Base-by-base conservation (phyloP, 2,113 vertebrate species). In the Hassar affinis region DNA sequence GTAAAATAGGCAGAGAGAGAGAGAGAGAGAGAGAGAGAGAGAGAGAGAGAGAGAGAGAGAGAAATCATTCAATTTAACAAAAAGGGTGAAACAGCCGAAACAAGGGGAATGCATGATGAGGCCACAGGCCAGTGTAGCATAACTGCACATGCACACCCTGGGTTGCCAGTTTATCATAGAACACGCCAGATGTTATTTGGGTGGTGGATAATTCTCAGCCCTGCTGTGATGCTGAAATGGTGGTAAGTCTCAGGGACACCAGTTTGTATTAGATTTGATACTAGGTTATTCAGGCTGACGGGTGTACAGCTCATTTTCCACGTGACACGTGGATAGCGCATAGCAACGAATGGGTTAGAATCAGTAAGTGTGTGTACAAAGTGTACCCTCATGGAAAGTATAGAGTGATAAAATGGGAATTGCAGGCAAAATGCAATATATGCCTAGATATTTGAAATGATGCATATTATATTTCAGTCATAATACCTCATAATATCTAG, bases 81-180 rank as follows among this genome's bases (percentile, higher is more conserved):
- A 71, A 45, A 71, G 68, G 68, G 4, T 45, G 22, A 54, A 64
- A 62, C 47, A 52, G 72, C 8, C 14, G 30, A 33, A 75, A 47
- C 72, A 52, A 30, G 49, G 47, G 49, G 47, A 33, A 52, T 75
- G 27, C 17, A 75, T 52, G 15, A 75, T 52, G 27, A 75, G 49
- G 7, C 45, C n/a, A 9, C 35, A 38, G 12, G 8, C 4, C 12
- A 62, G 27, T 35, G 15, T 20, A 66, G 15, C 62, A 18, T 66
- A 35, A 66, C 27, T 20, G 8, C 68, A 25, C 35, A 49, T 42
- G 38, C 25, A 74, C 42, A 27, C 25, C 45, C 33, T 49, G 22
- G 71, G 68, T 71, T 71, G 68, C 68, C 68, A 71, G 22, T n/a
- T 69, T 30, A 74, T 74, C 27, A 51, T 6, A 27, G 11, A 74